Evolutionary conservation across 2,888 invertebrate species (phyloP), one percentile per base, ranked within the genome.

Genomic region (Trichopria drosophilae): DNA sequence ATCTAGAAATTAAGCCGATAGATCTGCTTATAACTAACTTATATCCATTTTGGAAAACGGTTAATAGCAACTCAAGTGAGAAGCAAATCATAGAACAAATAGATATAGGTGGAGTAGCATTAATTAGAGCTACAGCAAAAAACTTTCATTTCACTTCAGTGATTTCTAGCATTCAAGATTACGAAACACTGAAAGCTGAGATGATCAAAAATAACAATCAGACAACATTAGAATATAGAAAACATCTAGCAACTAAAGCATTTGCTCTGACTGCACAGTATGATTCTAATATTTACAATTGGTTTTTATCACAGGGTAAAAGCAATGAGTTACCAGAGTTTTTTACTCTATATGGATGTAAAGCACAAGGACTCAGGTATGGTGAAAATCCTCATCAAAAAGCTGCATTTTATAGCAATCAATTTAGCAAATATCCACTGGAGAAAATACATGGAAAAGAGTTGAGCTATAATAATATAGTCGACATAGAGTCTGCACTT

Each of bases 191-290:
- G n/a, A 44, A 44, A 35, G 44, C 44, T 35, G 26, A 35, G 35
- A 43, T 43, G 43, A 43, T 43, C 32, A 43, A 43, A 43, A 43
- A 43, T 43, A 43, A 43, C 43, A 43, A 43, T 43, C 35, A 35
- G 26, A 34, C 35, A 35, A 44, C 44, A 34, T 44, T 35, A 26
- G 44, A 34, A 24, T 24, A 44, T 34, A 23, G 34, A 35, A 35
- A 35, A 34, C 9, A 44, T 35, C 28, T 44, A 35, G 35, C 35
- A 35, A 34, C n/a, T 35, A 44, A 44, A 35, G 44, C 34, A 34
- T 44, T 44, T 44, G 44, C 34, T 35, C 44, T 35, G 26, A 44
- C 44, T 35, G 44, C 44, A 34, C 35, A 34, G 35, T 44, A 44
- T 35, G 44, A 44, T 35, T 34, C 35, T 35, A 44, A 35, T 34